Evolutionary conservation across 2,888 invertebrate species (phyloP).

Genomic region (Cheilosia impressa): DNA sequence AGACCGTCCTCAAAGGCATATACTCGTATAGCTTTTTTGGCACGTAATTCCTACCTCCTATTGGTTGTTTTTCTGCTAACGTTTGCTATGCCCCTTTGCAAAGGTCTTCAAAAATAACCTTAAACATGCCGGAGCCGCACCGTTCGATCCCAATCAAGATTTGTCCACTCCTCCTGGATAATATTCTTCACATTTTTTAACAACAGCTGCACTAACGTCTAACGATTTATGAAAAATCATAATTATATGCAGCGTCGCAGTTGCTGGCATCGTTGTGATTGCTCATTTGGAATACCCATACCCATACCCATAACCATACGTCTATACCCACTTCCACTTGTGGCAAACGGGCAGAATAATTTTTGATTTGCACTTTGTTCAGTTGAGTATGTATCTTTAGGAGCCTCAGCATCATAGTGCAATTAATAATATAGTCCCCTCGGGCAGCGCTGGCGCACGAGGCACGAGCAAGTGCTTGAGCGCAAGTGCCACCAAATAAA

Average conservation of each 20-base stretch:
- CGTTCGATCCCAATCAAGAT: slow-evolving; percentile 4
- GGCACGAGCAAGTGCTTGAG: slow-evolving; percentile 18
- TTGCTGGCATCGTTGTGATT: slow-evolving; percentile 63
- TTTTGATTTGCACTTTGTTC: slow-evolving; percentile 73
- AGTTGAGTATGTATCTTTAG: slow-evolving; percentile 62
- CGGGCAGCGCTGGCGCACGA: slow-evolving; percentile 25
- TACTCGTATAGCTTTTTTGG: not conserved
- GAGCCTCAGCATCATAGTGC: slow-evolving; percentile 52
- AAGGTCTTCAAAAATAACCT: not conserved
- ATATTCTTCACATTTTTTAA: slow-evolving; percentile 7
- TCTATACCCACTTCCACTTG: slow-evolving; percentile 67
- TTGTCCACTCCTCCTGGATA: not conserved
- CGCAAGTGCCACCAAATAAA: slow-evolving; percentile 69
- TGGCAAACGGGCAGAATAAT: slow-evolving; percentile 16
- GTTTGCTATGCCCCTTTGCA: too few relatives aligned
- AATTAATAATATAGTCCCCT: slow-evolving; percentile 64
- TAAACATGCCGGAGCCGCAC: slow-evolving; percentile 22
- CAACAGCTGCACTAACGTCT: slow-evolving; percentile 39
- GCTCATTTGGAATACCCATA: slow-evolving; percentile 32
- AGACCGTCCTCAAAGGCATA: too few relatives aligned
- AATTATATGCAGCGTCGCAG: slow-evolving; percentile 66
- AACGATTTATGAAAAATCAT: slow-evolving; percentile 70
- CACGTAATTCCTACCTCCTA: not conserved
- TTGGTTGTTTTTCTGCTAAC: too few relatives aligned
- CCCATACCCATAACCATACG: too few relatives aligned